Base-by-base conservation (phyloP, 2,888 invertebrate species). In the Hermodice carunculata region DNA sequence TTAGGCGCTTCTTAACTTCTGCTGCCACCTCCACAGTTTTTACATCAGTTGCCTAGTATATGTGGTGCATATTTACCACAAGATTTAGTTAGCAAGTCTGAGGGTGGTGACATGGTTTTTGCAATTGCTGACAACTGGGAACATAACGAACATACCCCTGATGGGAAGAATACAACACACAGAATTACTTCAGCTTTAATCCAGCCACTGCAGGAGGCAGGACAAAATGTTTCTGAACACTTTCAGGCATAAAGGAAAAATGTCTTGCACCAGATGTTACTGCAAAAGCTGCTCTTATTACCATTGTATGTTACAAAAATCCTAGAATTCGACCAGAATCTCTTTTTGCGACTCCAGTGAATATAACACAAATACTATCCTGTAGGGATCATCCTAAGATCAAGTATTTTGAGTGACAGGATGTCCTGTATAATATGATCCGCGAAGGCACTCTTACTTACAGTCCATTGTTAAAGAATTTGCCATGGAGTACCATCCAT, bases 141-240 rank as follows among this genome's bases (percentile, higher is more conserved):
- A n/a, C n/a, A 19, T 28, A 51, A 51, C 29, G 51, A 51, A 51
- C 51, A 19, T 28, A 51, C 51, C 11, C 8, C 28, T 51, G 51
- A 51, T 28, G 51, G 51, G 8, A 51, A 51, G 19, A 51, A 28
- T 11, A 37, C 17, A 8, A 8, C 8, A 8, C 8, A 46, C 22
- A 46, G 8, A 14, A 8, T 14, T 17, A 8, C 14, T 46, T 46
- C 19, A 8, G 8, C 17, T 17, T 17, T 17, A 17, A 19, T 46
- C 14, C 46, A 46, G 46, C 46, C 46, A 46, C 8, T 19, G 22
- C 19, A 11, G 8, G 22, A 11, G 8, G 46, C 14, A 46, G n/a
- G n/a, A n/a, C n/a, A n/a, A n/a, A n/a, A n/a, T n/a, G n/a, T n/a
- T n/a, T n/a, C n/a, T n/a, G n/a, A n/a, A n/a, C n/a, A n/a, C n/a